Percentiles rank a stretch among this genome's conserved stretches.
Evolutionary conservation across 2,797 vertebrate genomes (phyloP).

Genomic region (Ataeniobius toweri): DNA sequence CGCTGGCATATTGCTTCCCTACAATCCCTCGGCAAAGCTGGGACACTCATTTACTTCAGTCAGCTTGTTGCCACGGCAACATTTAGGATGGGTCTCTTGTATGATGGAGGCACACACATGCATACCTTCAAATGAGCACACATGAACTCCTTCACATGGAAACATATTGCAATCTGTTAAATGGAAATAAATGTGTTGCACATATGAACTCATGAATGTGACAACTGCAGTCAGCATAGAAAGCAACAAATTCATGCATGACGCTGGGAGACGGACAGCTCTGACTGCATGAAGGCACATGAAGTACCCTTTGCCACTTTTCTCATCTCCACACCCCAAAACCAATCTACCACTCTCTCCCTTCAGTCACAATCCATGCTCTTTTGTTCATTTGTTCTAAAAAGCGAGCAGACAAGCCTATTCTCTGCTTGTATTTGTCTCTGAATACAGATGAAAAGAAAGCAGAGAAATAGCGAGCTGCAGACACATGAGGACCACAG

Average conservation of each 20-base stretch:
- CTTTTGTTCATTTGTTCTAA: slow-evolving; percentile 61
- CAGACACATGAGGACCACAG: slow-evolving; percentile 40
- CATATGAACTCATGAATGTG: not conserved
- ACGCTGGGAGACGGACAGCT: slow-evolving; percentile 35
- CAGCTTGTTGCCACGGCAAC: slow-evolving; percentile 82
- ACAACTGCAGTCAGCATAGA: slow-evolving; percentile 15
- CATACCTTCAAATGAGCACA: slow-evolving; percentile 9
- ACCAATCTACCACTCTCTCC: slow-evolving; percentile 57
- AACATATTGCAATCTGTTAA: slow-evolving; percentile 30
- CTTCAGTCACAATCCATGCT: slow-evolving; percentile 67
- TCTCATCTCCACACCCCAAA: slow-evolving; percentile 51
- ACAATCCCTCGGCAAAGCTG: slow-evolving; percentile 77
- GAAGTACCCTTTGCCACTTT: slow-evolving; percentile 56
- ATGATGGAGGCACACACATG: slow-evolving; percentile 53
- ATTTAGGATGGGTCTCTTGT: slow-evolving; percentile 72
- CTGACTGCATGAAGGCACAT: slow-evolving; percentile 51
- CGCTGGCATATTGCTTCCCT: slow-evolving; percentile 81
- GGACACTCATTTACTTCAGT: slow-evolving; percentile 81
- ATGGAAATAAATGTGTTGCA: slow-evolving; percentile 23
- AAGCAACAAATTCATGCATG: slow-evolving; percentile 54
- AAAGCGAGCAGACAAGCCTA: slow-evolving; percentile 55
- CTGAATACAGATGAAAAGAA: slow-evolving; percentile 43
- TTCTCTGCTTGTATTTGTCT: slow-evolving; percentile 52
- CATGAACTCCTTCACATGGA: slow-evolving; percentile 6
- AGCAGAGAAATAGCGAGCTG: slow-evolving; percentile 24